Evolutionary conservation across 2,113 vertebrate genomes (phyloP), one percentile per base, ranked within the genome.

Genomic region (Choloepus hoffmanni): DNA sequence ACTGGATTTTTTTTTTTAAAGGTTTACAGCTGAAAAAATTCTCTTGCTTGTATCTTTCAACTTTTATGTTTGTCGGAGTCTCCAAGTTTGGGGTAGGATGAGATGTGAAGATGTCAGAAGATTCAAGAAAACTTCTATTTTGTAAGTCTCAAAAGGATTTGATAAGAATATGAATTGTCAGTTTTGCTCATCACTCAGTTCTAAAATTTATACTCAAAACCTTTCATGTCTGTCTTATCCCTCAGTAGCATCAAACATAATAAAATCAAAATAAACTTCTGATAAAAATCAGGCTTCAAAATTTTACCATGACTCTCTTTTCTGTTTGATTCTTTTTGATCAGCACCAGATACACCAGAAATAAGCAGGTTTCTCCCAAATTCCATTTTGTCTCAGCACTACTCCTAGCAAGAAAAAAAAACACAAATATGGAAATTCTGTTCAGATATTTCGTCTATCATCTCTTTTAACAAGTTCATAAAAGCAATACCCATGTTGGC

Each of bases 261-360:
- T 94, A 89, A 95, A 97, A 94, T 96, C 95, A 97, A 97, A 98
- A 97, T 89, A 95, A 97, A 93, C 92, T 97, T 96, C 53, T 90
- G 88, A 91, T 89, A 84, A 94, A 97, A 97, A 96, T 89, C 63
- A 81, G 53, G 40, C 87, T 90, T 97, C 76, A 89, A 63, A 92
- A 92, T 93, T 94, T 89, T 94, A 88, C 48, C 53, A 73, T 90
- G 53, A 23, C 9, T 90, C 94, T 82, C 70, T 89, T 83, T 97
- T 78, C 94, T 91, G 40, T 73, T 96, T 94, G 89, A 85, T 92
- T 96, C 63, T 93, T 84, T 95, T 95, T 96, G 78, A 93, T 97
- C 83, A 96, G 65, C 12, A 85, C 30, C 53, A 94, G 89, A 79
- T 89, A 94, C 0, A 96, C 58, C 65, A 95, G 74, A 96, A 97